Evolutionary conservation across 2,797 vertebrate genomes (phyloP), one percentile per base, ranked within the genome.

Genomic region (Brachyalestes nurse): DNA sequence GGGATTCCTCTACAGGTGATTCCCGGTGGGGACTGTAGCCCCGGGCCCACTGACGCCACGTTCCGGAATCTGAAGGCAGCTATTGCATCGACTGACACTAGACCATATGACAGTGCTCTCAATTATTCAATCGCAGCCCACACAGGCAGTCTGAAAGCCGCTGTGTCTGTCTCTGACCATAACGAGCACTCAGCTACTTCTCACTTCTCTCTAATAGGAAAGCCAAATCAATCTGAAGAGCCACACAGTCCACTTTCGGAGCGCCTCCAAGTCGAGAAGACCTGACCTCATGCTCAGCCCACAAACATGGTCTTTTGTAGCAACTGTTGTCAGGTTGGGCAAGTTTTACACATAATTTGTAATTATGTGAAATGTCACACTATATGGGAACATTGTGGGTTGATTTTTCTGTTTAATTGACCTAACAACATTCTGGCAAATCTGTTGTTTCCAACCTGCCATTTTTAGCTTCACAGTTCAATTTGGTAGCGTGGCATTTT

Each of bases 51-150:
- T 77, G 77, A 71, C 40, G 72, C 62, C 61, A 75, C n/a, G 19
- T 65, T 51, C 47, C 16, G 21, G 42, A 65, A 72, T 72, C 58
- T 45, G 49, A 82, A 72, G 23, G 40, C 66, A 61, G 21, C 40
- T 19, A 76, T 53, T 28, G n/a, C 42, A 3, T 70, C 6, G 6
- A 9, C 65, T 76, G 79, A 70, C 79, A 81, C n/a, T 1, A 64
- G 19, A 38, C n/a, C 45, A 65, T 64, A 79, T 82, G 84, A 83
- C 83, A 88, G 78, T 60, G 23, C 84, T 77, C 80, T 91, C 86
- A 90, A 92, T 92, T 91, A 93, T 91, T 90, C 71, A 91, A 87
- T 82, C 72, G 72, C 70, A 77, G 80, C 89, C 86, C 84, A 84
- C 81, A 81, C 87, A 61, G 60, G 45, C 49, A 7, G 40, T 60